Evolutionary conservation across 1,140 invertebrate species (phyloP).

Genomic region (Trissolcus basalis): DNA sequence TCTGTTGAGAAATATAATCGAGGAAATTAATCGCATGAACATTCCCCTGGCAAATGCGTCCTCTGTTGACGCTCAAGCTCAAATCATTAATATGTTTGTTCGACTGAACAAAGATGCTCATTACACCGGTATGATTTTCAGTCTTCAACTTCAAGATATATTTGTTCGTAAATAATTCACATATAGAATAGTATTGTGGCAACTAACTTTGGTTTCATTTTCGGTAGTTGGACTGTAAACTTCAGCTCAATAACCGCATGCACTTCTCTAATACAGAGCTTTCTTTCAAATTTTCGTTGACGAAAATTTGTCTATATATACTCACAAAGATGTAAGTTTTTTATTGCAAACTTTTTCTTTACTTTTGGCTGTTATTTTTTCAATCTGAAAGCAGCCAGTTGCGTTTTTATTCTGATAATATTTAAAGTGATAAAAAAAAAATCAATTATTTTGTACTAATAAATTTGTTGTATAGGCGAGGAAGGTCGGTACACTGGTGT

Average conservation of each 20-base stretch:
- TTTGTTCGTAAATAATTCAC: no score
- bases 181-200: no score
- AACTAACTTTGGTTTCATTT: background rate
- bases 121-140: conserved; percentile 18
- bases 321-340: background rate
- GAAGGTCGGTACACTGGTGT: conserved; percentile 78
- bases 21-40: conserved; percentile 30
- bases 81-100: conserved; percentile 33
- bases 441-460: conserved; percentile 5
- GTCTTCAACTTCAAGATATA: no score
- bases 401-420: no score
- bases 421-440: no score
- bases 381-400: no score
- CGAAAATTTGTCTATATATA: no score
- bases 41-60: conserved; percentile 36
- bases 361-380: no score
- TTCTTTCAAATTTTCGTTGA: no score
- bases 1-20: conserved; percentile 24
- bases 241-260: background rate
- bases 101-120: conserved; percentile 37
- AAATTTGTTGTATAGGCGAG: conserved; percentile 59
- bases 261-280: no score
- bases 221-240: background rate
- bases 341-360: no score
- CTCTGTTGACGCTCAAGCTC: conserved; percentile 28